Base-by-base conservation (phyloP, 2,888 invertebrate genomes). In the Drosophila greeni region DNA sequence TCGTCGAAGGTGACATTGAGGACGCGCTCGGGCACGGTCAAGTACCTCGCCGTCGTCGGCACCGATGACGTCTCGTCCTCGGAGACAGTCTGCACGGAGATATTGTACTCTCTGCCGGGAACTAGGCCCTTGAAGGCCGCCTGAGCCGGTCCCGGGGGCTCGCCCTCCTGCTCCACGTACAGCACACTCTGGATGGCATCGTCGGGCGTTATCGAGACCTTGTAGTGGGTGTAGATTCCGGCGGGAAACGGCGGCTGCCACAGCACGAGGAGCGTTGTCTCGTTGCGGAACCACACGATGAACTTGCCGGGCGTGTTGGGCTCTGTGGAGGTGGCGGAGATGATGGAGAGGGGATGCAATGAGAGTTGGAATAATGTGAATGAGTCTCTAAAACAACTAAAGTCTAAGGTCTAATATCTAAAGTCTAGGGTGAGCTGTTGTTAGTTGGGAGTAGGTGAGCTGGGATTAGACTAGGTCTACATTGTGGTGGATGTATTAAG, bases 171-270 rank as follows among this genome's bases (percentile, higher is more conserved):
- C 88, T 96, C 95, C 71, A 97, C 96, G 88, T 95, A 95, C 67
- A 97, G 91, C 79, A 95, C 93, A 77, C 96, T 96, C 86, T 97
- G 95, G 72, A 94, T 92, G 58, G 97, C 96, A 90, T 97, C 97
- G 31, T 94, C 92, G 60, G 97, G 97, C 86, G 95, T 94, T 75
- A 97, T 97, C 64, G 95, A 95, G 68, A 96, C 95, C 91, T 95
- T 95, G 89, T 97, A 97, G 89, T 96, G 95, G 20, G 95, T 95
- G 88, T 96, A 97, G 84, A 96, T 94, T 69, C 96, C 97, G 56
- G 97, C 94, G 68, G 97, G 97, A 90, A 96, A 97, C 7, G 97
- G 97, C 65, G 97, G 97, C 89, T 97, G 97, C 97, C 97, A 97
- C 75, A 97, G 91, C 69, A 97, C 97, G 82, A 97, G 91, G 75